These are phyloP conservation scores for Brachionus angularis DNA, from an alignment of 1,140 invertebrate genomes.

Conservation along the genomic window DNA sequence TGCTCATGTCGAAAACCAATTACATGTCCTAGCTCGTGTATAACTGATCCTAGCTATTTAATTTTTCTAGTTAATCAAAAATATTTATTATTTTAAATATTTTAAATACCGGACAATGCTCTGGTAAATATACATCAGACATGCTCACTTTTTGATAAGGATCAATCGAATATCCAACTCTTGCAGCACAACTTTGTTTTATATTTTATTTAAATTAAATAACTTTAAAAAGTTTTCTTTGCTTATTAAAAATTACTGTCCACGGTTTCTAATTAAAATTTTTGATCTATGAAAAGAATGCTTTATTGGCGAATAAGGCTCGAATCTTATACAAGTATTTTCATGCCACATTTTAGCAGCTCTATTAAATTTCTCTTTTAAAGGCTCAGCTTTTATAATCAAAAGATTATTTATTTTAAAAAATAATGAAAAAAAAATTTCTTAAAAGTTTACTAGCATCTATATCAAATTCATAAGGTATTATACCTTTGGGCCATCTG, in stretches of 20 bases:
- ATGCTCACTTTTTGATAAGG: conserved; percentile 1
- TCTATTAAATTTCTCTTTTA: conserved; percentile 25
- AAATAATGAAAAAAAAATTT: not conserved
- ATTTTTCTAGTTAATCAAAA: too few relatives aligned
- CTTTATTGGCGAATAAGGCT: conserved; percentile 9
- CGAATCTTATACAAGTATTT: conserved; percentile 44
- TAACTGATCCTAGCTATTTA: conserved; percentile 61
- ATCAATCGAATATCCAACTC: conserved; percentile 26
- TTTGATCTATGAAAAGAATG: conserved; percentile 28
- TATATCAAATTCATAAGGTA: conserved; percentile 43
- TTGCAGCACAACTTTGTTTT: conserved; percentile 37
- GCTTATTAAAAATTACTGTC: conserved; percentile 32
- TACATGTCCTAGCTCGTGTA: conserved; percentile 67
- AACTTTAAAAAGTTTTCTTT: too few relatives aligned
- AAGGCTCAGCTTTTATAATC: not conserved
- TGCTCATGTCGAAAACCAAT: conserved; percentile 62
- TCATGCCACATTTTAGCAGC: conserved; percentile 41
- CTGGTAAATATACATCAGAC: conserved; percentile 41
- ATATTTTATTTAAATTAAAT: not conserved
- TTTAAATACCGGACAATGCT: conserved; percentile 27
- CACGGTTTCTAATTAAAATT: conserved; percentile 33
- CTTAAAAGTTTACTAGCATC: conserved; percentile 4
- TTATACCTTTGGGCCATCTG: conserved; percentile 40
- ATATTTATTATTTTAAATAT: too few relatives aligned
- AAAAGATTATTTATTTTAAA: not conserved